phyloP scores from a whole-genome alignment of 2,888 invertebrate genomes.

The Drosophila yooni region DNA sequence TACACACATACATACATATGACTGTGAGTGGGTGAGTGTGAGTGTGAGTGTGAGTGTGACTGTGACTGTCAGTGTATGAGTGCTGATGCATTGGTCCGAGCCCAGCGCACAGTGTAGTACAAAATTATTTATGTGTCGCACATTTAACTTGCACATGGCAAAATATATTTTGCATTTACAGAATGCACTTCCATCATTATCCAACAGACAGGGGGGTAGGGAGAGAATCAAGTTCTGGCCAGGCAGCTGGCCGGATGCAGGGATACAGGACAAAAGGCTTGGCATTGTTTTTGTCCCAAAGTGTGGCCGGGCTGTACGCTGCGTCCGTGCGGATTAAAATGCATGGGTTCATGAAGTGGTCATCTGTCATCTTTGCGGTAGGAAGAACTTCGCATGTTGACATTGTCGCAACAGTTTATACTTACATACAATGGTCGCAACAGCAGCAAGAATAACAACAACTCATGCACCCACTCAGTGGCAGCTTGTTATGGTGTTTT shows the following conservation, averaged over 20 bases:
- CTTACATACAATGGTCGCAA: slow-evolving; percentile 46
- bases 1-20: slow-evolving; percentile 2
- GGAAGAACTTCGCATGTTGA: slow-evolving; percentile 80
- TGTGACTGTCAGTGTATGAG: slow-evolving; percentile 16
- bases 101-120: slow-evolving; percentile 42
- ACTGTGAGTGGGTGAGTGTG: slow-evolving; percentile 9
- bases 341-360: slow-evolving; percentile 81
- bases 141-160: slow-evolving; percentile 79
- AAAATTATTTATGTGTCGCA: slow-evolving; percentile 78
- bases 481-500: slow-evolving; percentile 56
- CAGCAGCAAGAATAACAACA: slow-evolving; percentile 13
- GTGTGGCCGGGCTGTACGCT: slow-evolving; percentile 23
- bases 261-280: slow-evolving; percentile 38
- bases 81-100: slow-evolving; percentile 64
- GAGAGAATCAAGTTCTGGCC: slow-evolving; percentile 25
- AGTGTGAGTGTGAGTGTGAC: background rate
- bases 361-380: slow-evolving; percentile 80
- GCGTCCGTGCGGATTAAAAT: slow-evolving; percentile 72
- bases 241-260: slow-evolving; percentile 44
- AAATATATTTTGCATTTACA: slow-evolving; percentile 78
- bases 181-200: slow-evolving; percentile 80
- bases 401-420: slow-evolving; percentile 79
- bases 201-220: slow-evolving; percentile 33
- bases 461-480: slow-evolving; percentile 27
- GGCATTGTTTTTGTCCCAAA: slow-evolving; percentile 50